Base-by-base conservation (phyloP, 1,140 invertebrate species). In the Trachelipus rathkii region DNA sequence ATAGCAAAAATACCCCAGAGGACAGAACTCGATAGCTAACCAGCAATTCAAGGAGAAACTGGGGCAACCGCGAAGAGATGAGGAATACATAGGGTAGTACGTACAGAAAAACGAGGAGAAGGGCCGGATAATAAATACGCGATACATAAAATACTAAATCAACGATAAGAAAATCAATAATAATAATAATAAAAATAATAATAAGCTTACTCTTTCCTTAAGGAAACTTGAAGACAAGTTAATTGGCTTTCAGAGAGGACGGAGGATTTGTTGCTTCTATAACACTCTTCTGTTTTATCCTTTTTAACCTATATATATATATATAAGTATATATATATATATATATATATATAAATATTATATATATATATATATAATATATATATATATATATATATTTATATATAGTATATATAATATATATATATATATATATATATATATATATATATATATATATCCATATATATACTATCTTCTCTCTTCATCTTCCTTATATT, bases 221-320 rank as follows among this genome's bases (percentile, higher is more conserved):
- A 85, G 13, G 87, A 81, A 72, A 86, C 83, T 78, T 85, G 81
- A 44, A 87, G 81, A 71, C 84, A 82, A 43, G 85, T 82, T 44
- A 71, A 71, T 13, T 71, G 70, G 44, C 43, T 71, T 10, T 71
- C 70, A 23, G 70, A 71, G n/a, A 71, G 24, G 10, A 9, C 33
- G 70, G 70, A 44, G 15, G 23, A 10, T 7, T 33, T n/a, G 10
- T 71, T 33, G 10, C 24, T 44, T 43, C 33, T 71, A 10, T 33
- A 33, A 44, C 19, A 19, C 13, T 71, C 70, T n/a, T 33, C 33
- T 19, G 24, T 33, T 44, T 33, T 33, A 10, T 43, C 24, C 33
- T 71, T 71, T 24, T 71, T 24, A n/a, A 24, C 33, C 70, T 71
- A 24, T 33, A 71, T 23, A 71, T 21, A 2, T 43, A 71, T 10